Evolutionary conservation across 2,888 invertebrate species (phyloP).

Genomic region (Hetaerina titia): DNA sequence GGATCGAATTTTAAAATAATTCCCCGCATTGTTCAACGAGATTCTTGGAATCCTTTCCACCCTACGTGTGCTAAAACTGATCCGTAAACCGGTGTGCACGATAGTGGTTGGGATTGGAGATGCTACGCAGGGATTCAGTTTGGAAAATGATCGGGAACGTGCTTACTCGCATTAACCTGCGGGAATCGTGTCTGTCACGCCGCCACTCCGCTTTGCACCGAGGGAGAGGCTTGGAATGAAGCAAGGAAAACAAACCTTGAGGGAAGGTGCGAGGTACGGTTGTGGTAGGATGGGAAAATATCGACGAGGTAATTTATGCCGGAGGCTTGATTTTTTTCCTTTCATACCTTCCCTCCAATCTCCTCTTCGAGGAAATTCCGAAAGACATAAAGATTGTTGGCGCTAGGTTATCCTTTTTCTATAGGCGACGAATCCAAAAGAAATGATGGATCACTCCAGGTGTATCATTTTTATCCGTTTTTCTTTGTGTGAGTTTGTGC

Average conservation of each 20-base stretch:
- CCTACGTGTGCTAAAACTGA: background rate
- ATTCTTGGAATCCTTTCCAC: background rate
- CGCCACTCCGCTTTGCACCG: background rate
- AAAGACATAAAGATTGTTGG: background rate
- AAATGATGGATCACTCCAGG: background rate
- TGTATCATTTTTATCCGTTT: background rate
- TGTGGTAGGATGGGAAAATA: background rate
- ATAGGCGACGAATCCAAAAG: background rate
- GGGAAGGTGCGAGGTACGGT: background rate
- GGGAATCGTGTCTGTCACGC: background rate
- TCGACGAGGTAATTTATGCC: background rate
- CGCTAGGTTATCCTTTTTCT: background rate
- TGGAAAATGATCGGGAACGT: background rate
- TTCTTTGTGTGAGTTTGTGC: background rate
- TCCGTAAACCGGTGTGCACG: background rate
- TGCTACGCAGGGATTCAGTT: background rate
- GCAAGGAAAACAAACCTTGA: background rate
- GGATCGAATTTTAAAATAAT: no score
- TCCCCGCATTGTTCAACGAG: background rate
- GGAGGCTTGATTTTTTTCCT: background rate
- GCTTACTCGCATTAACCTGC: background rate
- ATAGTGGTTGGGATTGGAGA: background rate
- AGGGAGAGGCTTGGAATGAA: background rate
- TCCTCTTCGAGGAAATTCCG: background rate
- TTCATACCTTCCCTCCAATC: background rate